Base-by-base conservation (phyloP, 2,888 invertebrate species). In the Cyaniris semiargus region DNA sequence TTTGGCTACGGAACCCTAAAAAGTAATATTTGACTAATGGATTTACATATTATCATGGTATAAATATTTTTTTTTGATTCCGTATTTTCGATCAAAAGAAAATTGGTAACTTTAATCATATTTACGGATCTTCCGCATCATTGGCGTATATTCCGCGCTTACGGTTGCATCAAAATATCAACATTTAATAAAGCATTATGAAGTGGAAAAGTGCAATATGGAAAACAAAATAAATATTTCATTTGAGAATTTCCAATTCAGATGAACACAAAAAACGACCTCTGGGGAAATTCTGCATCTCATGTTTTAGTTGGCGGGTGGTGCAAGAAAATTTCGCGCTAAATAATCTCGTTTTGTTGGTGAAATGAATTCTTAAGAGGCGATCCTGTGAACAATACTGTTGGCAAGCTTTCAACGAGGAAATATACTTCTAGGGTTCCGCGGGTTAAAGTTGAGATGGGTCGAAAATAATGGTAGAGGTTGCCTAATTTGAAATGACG, bases 281-380 rank as follows among this genome's bases (percentile, higher is more conserved):
- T 27, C 66, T 27, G 21, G 66, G 66, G 66, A 66, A 66, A 66
- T 66, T 66, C 31, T 66, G 66, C 66, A 66, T 66, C 66, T 66
- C 66, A 66, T 66, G 66, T 66, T 66, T 66, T 66, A 66, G 66
- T 66, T 66, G 66, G 66, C 66, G 66, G 27, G 66, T 13, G 66
- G 66, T 44, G 72, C 38, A 72, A 44, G 72, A 44, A 44, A 38
- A 72, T 72, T 44, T 72, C 23, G 23, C 38, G 38, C 21, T 72
- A 44, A 72, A 72, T 72, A 72, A 72, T 44, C 21, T 72, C 44
- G 44, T 72, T 72, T 72, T 44, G 72, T 72, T 44, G 48, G 48
- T 21, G 44, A 72, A 72, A 72, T 72, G 38, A 72, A 72, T 72
- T 72, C 72, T 72, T 72, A 44, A 72, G 72, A 72, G 48, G 72